Conservation (phyloP, 2,113 vertebrate genomes). For the Manacus vitellinus region DNA sequence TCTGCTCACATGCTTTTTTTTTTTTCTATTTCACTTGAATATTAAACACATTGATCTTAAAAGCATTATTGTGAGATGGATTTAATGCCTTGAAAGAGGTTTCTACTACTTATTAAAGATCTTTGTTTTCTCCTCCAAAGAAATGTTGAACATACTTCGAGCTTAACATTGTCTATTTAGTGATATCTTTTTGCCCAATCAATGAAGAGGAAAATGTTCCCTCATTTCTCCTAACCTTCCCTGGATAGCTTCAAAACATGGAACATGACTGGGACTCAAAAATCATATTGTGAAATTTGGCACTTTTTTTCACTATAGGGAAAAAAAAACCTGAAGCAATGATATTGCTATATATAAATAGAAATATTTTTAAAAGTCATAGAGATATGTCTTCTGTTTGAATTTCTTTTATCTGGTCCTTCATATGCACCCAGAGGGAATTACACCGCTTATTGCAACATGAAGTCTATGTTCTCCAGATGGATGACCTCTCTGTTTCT, state of each 20-base stretch:
- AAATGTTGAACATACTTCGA: background rate
- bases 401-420: background rate
- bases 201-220: background rate
- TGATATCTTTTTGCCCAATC: background rate
- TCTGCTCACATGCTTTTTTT: fast-evolving
- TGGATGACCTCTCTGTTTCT: background rate
- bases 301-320: background rate
- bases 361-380: background rate
- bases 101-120: background rate
- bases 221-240: background rate
- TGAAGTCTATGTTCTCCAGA: background rate
- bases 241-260: background rate
- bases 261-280: background rate
- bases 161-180: fast-evolving
- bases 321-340: background rate
- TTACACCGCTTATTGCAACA: background rate
- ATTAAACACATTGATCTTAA: background rate
- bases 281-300: background rate
- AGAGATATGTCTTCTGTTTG: background rate
- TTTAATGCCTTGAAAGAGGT: background rate
- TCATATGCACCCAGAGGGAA: background rate
- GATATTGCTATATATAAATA: background rate
- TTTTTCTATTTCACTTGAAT: background rate
- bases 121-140: background rate
- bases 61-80: background rate